phyloP scores from a whole-genome alignment of 1,140 invertebrate genomes.

The Stegodyphus dumicola region DNA sequence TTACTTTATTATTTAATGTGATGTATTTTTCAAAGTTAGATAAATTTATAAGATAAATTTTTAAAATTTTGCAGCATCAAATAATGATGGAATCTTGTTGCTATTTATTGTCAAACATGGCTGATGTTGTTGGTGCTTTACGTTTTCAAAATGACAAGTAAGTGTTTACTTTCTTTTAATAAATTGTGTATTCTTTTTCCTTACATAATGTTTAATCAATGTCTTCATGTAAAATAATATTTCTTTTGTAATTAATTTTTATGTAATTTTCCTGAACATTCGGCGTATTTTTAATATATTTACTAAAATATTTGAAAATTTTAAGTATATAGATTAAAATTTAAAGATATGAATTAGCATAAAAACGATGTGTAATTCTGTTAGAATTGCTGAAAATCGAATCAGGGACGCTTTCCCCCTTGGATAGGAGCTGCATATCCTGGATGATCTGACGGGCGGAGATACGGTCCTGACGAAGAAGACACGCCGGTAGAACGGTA shows the following conservation, averaged over 20 bases:
- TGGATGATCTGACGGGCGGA: constrained; percentile 83
- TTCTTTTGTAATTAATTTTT: neutral
- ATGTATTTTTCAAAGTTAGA: neutral
- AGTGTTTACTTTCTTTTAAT: neutral
- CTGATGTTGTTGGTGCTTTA: constrained; percentile 76
- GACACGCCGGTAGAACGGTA: constrained; percentile 88
- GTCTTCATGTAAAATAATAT: no score
- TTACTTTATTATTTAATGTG: neutral
- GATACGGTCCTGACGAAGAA: constrained; percentile 86
- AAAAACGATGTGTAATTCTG: neutral
- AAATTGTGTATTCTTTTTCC: no score
- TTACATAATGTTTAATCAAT: no score
- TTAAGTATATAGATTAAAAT: neutral
- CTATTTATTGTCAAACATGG: constrained; percentile 80
- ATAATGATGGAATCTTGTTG: constrained; percentile 81
- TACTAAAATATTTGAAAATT: neutral
- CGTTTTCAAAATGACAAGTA: constrained; percentile 68
- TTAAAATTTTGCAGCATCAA: constrained; percentile 64
- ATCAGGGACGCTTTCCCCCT: constrained; percentile 77
- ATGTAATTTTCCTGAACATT: neutral
- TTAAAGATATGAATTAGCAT: neutral
- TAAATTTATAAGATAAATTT: no score
- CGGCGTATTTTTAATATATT: neutral
- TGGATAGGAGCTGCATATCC: constrained; percentile 81
- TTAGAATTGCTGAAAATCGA: constrained; percentile 61